Evolutionary conservation across 1,140 invertebrate genomes (phyloP).

Genomic region (Sminthurinus signatus): DNA sequence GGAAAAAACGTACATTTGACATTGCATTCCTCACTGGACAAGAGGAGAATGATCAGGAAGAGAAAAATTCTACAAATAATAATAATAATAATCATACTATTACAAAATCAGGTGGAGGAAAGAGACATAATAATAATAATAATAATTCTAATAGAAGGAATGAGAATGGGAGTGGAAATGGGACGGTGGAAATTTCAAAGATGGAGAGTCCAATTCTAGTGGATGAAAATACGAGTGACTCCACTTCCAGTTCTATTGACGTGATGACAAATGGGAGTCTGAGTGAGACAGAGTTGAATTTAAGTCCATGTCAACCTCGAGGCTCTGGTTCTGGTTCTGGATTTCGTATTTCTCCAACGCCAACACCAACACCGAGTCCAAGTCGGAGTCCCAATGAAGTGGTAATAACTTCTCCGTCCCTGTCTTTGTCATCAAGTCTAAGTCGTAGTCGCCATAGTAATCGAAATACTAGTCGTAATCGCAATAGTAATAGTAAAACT

Average conservation of each 20-base stretch:
- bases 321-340: neutral
- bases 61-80: neutral
- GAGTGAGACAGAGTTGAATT: slow-evolving; percentile 25
- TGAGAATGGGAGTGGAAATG: too few relatives aligned
- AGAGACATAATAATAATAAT: neutral
- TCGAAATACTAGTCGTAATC: neutral
- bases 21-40: slow-evolving; percentile 41
- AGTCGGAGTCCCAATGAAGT: neutral
- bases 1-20: slow-evolving; percentile 39
- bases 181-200: neutral
- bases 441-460: neutral
- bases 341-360: neutral
- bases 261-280: slow-evolving; percentile 36
- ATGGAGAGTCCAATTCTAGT: neutral
- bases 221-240: slow-evolving; percentile 14
- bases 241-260: slow-evolving; percentile 29
- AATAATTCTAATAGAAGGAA: neutral
- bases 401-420: slow-evolving; percentile 1
- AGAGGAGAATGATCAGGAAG: slow-evolving; percentile 2
- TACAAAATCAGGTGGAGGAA: neutral
- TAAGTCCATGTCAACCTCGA: slow-evolving; percentile 8
- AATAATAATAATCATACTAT: neutral
- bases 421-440: neutral
- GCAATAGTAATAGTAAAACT: neutral
- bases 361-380: neutral